Percentiles rank a stretch among this genome's conserved stretches.
These are phyloP conservation scores for Amyelois transitella DNA, from an alignment of 1,140 invertebrate genomes.

Conservation along the genomic window DNA sequence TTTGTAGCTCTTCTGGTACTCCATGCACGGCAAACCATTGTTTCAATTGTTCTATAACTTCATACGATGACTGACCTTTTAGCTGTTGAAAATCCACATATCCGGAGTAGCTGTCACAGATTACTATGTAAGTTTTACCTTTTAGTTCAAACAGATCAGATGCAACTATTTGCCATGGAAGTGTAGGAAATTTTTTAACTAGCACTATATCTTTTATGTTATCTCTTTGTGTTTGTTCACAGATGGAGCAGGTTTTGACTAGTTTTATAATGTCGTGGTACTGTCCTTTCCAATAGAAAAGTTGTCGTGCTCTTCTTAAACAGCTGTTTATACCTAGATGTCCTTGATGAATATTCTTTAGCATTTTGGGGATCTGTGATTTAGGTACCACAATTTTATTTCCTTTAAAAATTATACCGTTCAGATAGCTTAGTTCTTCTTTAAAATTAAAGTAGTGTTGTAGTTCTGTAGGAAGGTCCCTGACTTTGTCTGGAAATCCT, in stretches of 20 bases:
- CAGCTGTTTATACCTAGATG: no score
- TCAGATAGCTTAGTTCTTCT: conserved; percentile 16
- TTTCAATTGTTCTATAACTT: conserved; percentile 16
- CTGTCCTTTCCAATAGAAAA: conserved; percentile 6
- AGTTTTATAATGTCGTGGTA: conserved; percentile 5
- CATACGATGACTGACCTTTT: conserved; percentile 13
- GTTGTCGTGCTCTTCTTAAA: conserved; percentile 8
- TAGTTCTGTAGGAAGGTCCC: conserved; percentile 4
- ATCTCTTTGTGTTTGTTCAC: conserved; percentile 12
- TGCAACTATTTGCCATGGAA: conserved; percentile 18
- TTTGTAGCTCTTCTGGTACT: conserved; percentile 12
- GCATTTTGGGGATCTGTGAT: no score
- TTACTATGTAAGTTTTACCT: conserved; percentile 14
- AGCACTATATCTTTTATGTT: conserved; percentile 15
- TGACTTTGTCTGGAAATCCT: no score
- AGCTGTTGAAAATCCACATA: conserved; percentile 19
- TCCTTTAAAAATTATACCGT: no score
- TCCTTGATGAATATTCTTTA: no score
- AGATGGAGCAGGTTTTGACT: conserved; percentile 3
- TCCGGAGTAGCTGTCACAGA: conserved; percentile 14
- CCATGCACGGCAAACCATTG: conserved; percentile 16
- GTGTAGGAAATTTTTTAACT: conserved; percentile 11
- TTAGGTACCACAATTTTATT: no score
- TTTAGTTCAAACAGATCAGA: conserved; percentile 18
- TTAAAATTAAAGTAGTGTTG: conserved; percentile 14